Evolutionary conservation across 2,113 vertebrate genomes (phyloP).

Genomic region (Nymphicus hollandicus): DNA sequence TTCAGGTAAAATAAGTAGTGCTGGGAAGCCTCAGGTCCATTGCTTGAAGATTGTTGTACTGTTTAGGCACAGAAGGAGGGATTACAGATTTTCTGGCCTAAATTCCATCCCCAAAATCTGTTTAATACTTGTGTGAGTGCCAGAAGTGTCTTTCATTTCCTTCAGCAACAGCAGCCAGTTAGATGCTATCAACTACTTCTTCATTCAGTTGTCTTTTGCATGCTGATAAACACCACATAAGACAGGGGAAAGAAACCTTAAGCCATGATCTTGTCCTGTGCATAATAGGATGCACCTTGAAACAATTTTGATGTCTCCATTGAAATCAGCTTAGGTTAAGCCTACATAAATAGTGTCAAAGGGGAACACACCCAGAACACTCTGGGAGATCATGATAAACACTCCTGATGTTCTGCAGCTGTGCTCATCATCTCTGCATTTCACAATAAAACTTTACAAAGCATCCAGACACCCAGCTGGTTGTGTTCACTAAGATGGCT

Average conservation of each 20-base stretch:
- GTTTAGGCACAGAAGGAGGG: neutral
- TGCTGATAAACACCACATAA: constrained; percentile 41
- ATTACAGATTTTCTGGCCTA: neutral
- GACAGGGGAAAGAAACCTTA: constrained; percentile 17
- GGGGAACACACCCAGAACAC: constrained; percentile 62
- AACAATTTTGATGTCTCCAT: constrained; percentile 69
- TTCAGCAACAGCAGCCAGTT: constrained; percentile 9
- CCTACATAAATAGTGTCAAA: constrained; percentile 66
- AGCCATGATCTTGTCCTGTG: constrained; percentile 3
- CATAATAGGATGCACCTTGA: constrained; percentile 56
- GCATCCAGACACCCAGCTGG: constrained; percentile 82
- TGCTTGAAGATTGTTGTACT: neutral
- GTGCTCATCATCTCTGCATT: constrained; percentile 83
- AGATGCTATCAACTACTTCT: constrained; percentile 62
- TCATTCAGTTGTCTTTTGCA: constrained; percentile 37
- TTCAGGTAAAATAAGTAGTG: neutral
- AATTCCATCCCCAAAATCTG: constrained; percentile 23
- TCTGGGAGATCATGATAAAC: constrained; percentile 71
- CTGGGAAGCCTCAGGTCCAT: neutral
- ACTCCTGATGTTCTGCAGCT: constrained; percentile 80
- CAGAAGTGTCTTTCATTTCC: constrained; percentile 1
- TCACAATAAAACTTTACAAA: constrained; percentile 88
- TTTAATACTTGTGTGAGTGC: constrained; percentile 28
- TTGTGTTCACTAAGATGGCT: constrained; percentile 74
- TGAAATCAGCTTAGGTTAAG: constrained; percentile 65